phyloP scores from a whole-genome alignment of 2,888 invertebrate genomes.

The Dasypogon diadema region DNA sequence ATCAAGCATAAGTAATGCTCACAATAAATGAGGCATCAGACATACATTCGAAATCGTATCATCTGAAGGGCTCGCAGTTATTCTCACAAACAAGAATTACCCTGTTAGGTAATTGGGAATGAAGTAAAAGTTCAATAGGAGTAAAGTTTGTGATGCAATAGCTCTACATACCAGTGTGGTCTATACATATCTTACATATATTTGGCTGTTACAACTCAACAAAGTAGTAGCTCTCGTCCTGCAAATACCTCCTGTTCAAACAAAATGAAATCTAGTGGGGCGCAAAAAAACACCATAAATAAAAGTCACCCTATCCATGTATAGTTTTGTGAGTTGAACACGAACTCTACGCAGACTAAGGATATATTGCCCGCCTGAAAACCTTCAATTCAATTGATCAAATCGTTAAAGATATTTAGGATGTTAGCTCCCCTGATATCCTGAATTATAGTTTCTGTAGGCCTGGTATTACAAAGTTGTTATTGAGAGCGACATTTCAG shows the following conservation, averaged over 20 bases:
- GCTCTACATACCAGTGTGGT: neutral
- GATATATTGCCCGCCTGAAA: slow-evolving; percentile 41
- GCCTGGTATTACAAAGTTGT: slow-evolving; percentile 1
- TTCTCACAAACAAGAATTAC: slow-evolving; percentile 38
- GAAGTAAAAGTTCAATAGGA: slow-evolving; percentile 44
- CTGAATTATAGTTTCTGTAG: slow-evolving; percentile 40
- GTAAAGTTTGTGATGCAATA: slow-evolving; percentile 18
- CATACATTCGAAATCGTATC: slow-evolving; percentile 8
- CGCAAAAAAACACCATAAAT: slow-evolving; percentile 52
- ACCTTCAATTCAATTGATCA: slow-evolving; percentile 56
- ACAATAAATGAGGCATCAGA: slow-evolving; percentile 50
- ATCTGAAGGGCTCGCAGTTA: slow-evolving; percentile 13
- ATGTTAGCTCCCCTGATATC: slow-evolving; percentile 32
- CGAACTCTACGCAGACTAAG: slow-evolving; percentile 2
- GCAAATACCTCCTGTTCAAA: slow-evolving; percentile 34
- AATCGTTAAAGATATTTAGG: slow-evolving; percentile 53
- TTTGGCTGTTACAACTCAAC: slow-evolving; percentile 49
- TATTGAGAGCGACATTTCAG: neutral
- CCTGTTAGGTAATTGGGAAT: slow-evolving; percentile 52
- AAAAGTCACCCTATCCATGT: slow-evolving; percentile 48
- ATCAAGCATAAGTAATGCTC: slow-evolving; percentile 54
- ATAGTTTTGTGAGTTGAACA: slow-evolving; percentile 2
- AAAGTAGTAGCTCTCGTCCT: slow-evolving; percentile 20
- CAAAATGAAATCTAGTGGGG: slow-evolving; percentile 42
- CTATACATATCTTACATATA: slow-evolving; percentile 36